phyloP scores from a whole-genome alignment of 2,888 invertebrate genomes.

The Julus scanicus region DNA sequence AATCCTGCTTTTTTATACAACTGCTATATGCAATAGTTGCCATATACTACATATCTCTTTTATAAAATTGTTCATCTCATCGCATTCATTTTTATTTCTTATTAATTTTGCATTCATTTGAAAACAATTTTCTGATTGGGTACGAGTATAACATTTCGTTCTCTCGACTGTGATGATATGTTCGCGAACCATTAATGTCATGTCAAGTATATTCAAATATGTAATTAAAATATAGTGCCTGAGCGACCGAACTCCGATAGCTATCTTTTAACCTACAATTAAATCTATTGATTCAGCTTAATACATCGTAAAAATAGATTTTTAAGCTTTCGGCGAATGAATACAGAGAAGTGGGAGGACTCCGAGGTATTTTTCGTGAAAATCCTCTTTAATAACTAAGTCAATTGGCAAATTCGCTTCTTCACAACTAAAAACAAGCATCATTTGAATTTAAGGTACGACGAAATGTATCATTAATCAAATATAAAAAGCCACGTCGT shows the following conservation, averaged over 20 bases:
- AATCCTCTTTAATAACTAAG: neutral
- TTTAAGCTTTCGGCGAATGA: neutral
- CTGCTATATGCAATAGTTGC: too few species aligned
- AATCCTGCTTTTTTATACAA: too few species aligned
- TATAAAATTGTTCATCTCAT: too few species aligned
- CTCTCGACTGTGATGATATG: neutral
- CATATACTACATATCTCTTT: too few species aligned
- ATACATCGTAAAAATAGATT: neutral
- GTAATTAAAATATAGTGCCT: neutral
- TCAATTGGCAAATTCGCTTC: neutral
- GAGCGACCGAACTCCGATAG: neutral
- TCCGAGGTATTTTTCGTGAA: neutral
- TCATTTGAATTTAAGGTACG: neutral
- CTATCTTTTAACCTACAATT: neutral
- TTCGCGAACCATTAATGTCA: neutral
- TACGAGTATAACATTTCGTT: neutral
- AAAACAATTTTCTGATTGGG: neutral
- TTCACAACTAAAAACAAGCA: neutral
- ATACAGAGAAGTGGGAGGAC: neutral
- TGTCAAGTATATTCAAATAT: neutral
- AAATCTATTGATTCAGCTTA: neutral
- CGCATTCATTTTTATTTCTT: neutral
- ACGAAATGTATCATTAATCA: neutral
- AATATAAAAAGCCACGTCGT: neutral
- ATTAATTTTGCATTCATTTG: neutral